A percentile compares a stretch with the other conserved stretches of the same genome.
These are phyloP conservation scores for Catocala nupta DNA, from an alignment of 2,888 invertebrate species.

Conservation along the genomic window DNA sequence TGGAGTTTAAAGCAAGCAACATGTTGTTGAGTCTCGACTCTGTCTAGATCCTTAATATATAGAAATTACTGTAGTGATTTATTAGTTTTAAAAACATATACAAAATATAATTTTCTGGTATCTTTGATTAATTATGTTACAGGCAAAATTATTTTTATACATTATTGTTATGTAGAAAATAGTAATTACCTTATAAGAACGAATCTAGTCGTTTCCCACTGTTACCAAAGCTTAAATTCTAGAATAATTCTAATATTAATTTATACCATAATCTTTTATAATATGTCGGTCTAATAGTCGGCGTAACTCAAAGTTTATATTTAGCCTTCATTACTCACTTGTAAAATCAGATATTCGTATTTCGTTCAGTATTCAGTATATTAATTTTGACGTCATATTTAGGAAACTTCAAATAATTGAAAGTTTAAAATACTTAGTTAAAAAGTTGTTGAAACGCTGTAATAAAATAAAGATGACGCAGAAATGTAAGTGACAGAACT, in stretches of 20 bases:
- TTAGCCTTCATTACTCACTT: conserved; percentile 1
- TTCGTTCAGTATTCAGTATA: neutral
- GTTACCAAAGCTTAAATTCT: neutral
- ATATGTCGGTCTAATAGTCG: conserved; percentile 4
- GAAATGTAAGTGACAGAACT: no score
- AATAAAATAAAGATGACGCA: no score
- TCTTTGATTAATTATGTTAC: no score
- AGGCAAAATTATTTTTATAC: no score
- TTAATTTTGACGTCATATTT: conserved; percentile 6
- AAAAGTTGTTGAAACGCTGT: no score
- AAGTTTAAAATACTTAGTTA: neutral
- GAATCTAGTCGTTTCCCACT: conserved; percentile 1
- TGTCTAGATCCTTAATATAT: no score
- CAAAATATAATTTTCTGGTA: no score
- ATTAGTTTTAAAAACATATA: no score
- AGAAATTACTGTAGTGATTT: no score
- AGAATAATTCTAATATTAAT: neutral
- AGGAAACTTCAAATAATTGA: neutral
- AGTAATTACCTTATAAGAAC: neutral
- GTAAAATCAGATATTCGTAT: conserved; percentile 9
- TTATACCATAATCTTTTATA: neutral
- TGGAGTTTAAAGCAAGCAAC: no score
- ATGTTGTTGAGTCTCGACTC: no score
- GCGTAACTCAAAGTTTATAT: neutral
- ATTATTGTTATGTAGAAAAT: no score